phyloP scores from a whole-genome alignment of 2,113 vertebrate genomes.

The Pelodiscus sinensis region DNA sequence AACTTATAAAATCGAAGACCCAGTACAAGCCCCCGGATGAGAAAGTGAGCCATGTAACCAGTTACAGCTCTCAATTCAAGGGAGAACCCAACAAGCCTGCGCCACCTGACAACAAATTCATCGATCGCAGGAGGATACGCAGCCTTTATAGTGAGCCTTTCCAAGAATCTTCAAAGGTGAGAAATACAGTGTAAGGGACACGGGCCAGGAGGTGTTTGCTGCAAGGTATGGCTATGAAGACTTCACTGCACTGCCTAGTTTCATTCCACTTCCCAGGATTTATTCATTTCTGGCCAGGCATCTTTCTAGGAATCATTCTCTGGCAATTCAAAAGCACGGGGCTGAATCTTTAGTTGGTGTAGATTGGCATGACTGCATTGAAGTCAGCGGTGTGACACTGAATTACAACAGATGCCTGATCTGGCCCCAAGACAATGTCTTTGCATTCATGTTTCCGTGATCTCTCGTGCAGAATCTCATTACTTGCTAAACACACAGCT shows the following conservation, averaged over 20 bases:
- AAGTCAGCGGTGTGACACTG: fast-evolving
- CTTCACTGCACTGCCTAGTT: neutral
- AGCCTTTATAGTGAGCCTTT: slow-evolving; percentile 94
- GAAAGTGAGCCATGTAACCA: slow-evolving; percentile 90
- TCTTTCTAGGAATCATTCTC: neutral
- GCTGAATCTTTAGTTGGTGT: neutral
- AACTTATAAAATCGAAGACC: slow-evolving; percentile 88
- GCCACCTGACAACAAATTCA: slow-evolving; percentile 85
- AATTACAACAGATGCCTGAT: neutral
- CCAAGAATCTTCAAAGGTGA: slow-evolving; percentile 89
- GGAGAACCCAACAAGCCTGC: slow-evolving; percentile 84
- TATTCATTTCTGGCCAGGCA: neutral
- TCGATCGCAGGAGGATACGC: slow-evolving; percentile 94
- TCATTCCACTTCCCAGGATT: neutral
- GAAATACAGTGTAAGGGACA: fast-evolving
- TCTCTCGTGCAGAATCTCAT: neutral
- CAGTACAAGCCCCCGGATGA: slow-evolving; percentile 92
- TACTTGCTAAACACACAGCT: neutral
- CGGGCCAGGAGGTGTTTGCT: neutral
- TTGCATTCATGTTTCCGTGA: neutral
- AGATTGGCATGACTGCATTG: neutral
- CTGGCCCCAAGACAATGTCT: neutral
- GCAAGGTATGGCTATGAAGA: neutral
- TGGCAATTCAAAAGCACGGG: neutral
- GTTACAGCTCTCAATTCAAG: slow-evolving; percentile 93